A percentile compares a stretch with the other conserved stretches of the same genome.
Conservation (phyloP, 2,888 invertebrate genomes). For the Microdon myrmicae region DNA sequence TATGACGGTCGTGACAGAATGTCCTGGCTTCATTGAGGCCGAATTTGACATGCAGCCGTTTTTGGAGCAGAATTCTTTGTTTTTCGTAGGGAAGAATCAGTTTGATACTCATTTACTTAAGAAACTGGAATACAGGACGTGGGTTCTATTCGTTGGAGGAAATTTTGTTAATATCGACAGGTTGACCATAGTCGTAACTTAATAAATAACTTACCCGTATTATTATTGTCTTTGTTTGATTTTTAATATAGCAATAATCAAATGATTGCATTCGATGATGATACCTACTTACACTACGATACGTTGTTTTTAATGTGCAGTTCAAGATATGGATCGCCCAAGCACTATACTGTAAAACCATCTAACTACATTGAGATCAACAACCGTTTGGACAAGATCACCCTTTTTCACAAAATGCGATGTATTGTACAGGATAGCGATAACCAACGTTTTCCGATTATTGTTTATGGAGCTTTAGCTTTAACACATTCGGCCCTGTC, state of each 20-base stretch:
- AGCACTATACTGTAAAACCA: conserved; percentile 33
- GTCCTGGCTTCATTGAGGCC: conserved; percentile 25
- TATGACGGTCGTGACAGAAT: conserved; percentile 12
- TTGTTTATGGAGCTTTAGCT: conserved; percentile 57
- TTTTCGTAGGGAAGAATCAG: conserved; percentile 26
- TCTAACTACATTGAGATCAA: conserved; percentile 58
- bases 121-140: conserved; percentile 28
- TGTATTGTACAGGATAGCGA: neutral
- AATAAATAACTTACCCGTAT: too few species aligned
- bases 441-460: conserved; percentile 29
- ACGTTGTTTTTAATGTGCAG: conserved; percentile 55
- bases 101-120: conserved; percentile 20
- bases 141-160: conserved; percentile 14
- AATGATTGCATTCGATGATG: too few species aligned
- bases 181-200: conserved; percentile 15
- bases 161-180: conserved; percentile 12
- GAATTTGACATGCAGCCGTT: conserved; percentile 17
- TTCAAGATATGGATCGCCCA: conserved; percentile 49
- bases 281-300: conserved; percentile 58
- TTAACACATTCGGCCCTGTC: conserved; percentile 57
- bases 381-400: conserved; percentile 58
- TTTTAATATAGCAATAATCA: conserved; percentile 52
- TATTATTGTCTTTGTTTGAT: too few species aligned
- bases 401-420: conserved; percentile 57
- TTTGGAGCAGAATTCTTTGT: conserved; percentile 6